phyloP scores from a whole-genome alignment of 1,140 invertebrate genomes.

The Drosophila nigrodunni region DNA sequence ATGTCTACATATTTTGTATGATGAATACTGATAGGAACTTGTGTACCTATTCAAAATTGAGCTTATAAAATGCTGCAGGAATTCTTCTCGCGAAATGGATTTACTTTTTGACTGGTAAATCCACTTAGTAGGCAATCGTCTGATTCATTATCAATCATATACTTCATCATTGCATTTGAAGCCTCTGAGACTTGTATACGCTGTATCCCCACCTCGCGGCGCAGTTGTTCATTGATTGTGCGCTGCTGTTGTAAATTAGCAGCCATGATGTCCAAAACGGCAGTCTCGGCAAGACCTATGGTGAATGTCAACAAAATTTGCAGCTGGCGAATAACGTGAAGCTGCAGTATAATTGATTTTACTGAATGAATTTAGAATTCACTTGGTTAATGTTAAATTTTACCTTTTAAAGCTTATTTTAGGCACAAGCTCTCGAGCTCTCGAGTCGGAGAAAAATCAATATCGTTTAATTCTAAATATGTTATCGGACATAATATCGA shows the following conservation, averaged over 20 bases:
- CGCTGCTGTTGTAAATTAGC: slow-evolving; percentile 96
- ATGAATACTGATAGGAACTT: slow-evolving; percentile 71
- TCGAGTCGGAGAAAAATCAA: slow-evolving; percentile 59
- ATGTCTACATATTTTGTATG: slow-evolving; percentile 35
- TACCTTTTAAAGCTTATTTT: slow-evolving; percentile 37
- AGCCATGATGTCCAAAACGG: slow-evolving; percentile 95
- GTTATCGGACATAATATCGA: slow-evolving; percentile 22
- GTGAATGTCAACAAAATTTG: slow-evolving; percentile 71
- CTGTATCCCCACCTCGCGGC: slow-evolving; percentile 95
- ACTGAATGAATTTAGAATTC: background rate
- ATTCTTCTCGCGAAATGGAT: slow-evolving; percentile 98
- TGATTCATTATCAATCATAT: slow-evolving; percentile 95
- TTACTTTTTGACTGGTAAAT: slow-evolving; percentile 97
- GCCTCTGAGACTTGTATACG: slow-evolving; percentile 95
- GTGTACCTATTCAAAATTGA: slow-evolving; percentile 31
- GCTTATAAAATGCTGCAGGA: slow-evolving; percentile 93
- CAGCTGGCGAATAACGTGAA: slow-evolving; percentile 25
- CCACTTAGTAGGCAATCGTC: slow-evolving; percentile 97
- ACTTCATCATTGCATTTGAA: slow-evolving; percentile 96
- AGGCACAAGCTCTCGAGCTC: slow-evolving; percentile 10
- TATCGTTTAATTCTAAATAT: slow-evolving; percentile 27
- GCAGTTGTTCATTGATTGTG: slow-evolving; percentile 95
- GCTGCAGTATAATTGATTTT: slow-evolving; percentile 19
- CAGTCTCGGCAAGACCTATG: slow-evolving; percentile 93
- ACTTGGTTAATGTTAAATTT: background rate